Evolutionary conservation across 2,113 vertebrate genomes (phyloP).

Genomic region (Baryphthengus martii): DNA sequence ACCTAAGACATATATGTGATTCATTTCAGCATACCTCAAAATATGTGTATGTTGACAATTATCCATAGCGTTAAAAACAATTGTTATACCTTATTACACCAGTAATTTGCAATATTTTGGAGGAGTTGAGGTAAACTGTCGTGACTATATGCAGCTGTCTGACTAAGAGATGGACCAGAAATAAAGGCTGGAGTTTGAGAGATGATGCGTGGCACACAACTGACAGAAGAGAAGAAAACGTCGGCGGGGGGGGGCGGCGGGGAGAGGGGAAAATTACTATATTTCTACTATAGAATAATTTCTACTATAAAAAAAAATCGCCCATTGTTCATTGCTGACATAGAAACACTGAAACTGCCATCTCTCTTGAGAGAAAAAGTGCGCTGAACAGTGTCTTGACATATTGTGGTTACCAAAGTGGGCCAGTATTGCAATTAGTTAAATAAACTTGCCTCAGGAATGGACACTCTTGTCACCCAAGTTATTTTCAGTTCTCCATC

Average conservation of each 20-base stretch:
- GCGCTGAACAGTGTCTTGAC: not conserved
- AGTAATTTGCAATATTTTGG: not conserved
- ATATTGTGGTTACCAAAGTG: not conserved
- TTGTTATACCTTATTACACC: not conserved
- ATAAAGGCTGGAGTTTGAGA: not conserved
- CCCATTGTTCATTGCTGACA: not conserved
- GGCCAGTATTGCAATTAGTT: not conserved
- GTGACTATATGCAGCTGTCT: not conserved
- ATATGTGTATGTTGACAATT: not conserved
- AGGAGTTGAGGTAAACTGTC: not conserved
- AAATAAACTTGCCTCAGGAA: not conserved
- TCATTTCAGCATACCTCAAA: not conserved
- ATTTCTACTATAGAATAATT: not conserved
- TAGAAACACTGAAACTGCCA: not conserved
- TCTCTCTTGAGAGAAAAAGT: not conserved
- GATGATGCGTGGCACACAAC: not conserved
- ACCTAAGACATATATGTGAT: not conserved
- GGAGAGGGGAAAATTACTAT: fast-evolving
- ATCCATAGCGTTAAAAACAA: not conserved
- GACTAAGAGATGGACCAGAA: not conserved
- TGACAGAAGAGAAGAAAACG: not conserved
- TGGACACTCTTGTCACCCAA: not conserved
- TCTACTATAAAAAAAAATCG: not conserved
- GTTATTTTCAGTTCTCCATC: not conserved
- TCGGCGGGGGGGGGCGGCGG: too few species aligned